Evolutionary conservation across 2,797 vertebrate species (phyloP).

Genomic region (Gallinago nigripennis): DNA sequence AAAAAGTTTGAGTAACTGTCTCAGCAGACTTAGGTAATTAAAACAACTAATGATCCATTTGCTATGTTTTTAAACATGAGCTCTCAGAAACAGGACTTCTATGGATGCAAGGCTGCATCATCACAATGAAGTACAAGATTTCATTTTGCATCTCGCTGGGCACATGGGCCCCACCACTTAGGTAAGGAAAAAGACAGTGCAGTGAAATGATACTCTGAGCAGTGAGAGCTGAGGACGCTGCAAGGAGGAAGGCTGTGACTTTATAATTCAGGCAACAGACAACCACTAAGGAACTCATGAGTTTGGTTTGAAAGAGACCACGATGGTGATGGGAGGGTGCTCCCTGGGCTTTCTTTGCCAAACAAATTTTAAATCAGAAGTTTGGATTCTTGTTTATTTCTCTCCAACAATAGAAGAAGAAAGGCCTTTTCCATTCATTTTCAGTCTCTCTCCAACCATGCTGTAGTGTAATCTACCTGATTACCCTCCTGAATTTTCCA

Average conservation of each 20-base stretch:
- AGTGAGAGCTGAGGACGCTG: neutral
- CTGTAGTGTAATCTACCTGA: too few relatives aligned
- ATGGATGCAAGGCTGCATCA: neutral
- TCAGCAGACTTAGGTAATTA: neutral
- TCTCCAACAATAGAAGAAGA: neutral
- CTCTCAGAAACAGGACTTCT: neutral
- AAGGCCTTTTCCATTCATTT: neutral
- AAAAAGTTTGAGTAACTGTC: neutral
- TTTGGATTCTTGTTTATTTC: neutral
- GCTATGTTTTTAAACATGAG: neutral
- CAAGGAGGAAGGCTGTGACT: neutral
- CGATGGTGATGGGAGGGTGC: neutral
- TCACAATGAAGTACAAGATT: neutral
- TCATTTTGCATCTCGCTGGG: neutral
- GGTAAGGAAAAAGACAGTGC: accelerated
- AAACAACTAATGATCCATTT: neutral
- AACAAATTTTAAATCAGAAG: neutral
- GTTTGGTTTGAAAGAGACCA: neutral
- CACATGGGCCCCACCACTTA: neutral
- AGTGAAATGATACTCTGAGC: neutral
- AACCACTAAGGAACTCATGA: neutral
- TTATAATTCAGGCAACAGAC: neutral
- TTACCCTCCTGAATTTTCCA: neutral
- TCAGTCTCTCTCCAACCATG: neutral
- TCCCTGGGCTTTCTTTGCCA: neutral